Percentiles rank a stretch among this genome's conserved stretches.
Evolutionary conservation across 1,140 invertebrate species (phyloP).

Genomic region (Chelonus insularis): DNA sequence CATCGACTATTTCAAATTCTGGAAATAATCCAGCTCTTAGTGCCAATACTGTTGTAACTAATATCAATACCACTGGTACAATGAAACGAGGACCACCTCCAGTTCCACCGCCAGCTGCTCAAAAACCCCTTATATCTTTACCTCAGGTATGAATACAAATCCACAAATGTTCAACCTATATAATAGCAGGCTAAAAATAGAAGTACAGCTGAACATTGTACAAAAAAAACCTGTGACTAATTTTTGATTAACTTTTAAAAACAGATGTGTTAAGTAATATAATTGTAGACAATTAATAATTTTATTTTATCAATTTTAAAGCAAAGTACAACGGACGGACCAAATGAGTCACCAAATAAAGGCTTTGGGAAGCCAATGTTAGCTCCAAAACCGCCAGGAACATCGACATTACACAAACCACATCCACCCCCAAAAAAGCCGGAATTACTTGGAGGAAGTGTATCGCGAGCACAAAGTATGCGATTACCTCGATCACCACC

Average conservation of each 20-base stretch:
- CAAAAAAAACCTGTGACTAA: no score
- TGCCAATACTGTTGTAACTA: conserved; percentile 24
- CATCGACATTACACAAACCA: conserved; percentile 51
- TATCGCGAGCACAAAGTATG: conserved; percentile 64
- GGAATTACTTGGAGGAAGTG: conserved; percentile 45
- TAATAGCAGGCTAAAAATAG: no score
- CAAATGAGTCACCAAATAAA: conserved; percentile 29
- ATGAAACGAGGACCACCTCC: conserved; percentile 62
- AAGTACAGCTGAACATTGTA: no score
- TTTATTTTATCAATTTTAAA: not conserved
- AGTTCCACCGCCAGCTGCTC: conserved; percentile 59
- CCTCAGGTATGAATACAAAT: conserved; percentile 39
- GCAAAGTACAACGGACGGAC: not conserved
- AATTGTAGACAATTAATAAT: no score
- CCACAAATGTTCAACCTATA: no score
- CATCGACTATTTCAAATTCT: not conserved
- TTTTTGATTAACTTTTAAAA: no score
- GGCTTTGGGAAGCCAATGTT: conserved; percentile 60
- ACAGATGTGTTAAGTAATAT: no score
- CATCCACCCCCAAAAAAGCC: conserved; percentile 60
- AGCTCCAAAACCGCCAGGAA: conserved; percentile 60
- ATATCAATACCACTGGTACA: conserved; percentile 23
- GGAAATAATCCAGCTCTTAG: conserved; percentile 30
- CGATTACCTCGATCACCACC: conserved; percentile 59
- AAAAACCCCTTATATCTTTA: conserved; percentile 56